Percentiles rank a stretch among this genome's conserved stretches.
phyloP scores from a whole-genome alignment of 2,113 vertebrate species.

The Chascanopsetta lugubris region DNA sequence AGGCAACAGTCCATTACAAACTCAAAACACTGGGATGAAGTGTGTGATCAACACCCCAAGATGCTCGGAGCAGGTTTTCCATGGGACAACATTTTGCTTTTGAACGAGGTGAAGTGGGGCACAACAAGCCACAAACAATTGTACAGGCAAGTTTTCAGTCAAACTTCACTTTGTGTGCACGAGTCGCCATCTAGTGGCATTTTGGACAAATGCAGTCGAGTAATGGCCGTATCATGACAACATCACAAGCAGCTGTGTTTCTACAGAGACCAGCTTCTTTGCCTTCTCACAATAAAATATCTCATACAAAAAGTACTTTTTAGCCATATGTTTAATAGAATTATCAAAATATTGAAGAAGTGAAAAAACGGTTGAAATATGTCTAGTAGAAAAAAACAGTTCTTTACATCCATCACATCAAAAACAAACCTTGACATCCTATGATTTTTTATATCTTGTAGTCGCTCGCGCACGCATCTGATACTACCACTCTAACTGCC shows the following conservation, averaged over 20 bases:
- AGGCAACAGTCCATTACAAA: conserved; percentile 6
- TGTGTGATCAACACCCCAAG: not conserved
- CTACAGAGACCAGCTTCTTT: conserved; percentile 24
- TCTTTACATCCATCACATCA: conserved; percentile 24
- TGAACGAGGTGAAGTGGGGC: not conserved
- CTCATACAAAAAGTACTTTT: conserved; percentile 54
- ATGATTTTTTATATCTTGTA: not conserved
- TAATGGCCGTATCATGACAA: not conserved
- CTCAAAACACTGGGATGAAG: not conserved
- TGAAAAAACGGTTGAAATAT: conserved; percentile 52
- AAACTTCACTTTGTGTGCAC: not conserved
- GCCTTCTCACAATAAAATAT: conserved; percentile 46
- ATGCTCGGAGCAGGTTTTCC: not conserved
- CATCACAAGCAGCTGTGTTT: conserved; percentile 38
- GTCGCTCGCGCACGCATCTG: conserved; percentile 13
- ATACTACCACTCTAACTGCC: not conserved
- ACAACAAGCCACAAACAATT: not conserved
- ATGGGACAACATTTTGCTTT: not conserved
- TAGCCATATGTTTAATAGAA: conserved; percentile 46
- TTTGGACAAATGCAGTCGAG: not conserved
- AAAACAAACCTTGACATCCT: conserved; percentile 11
- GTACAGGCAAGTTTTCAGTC: not conserved
- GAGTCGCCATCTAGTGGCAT: conserved; percentile 42
- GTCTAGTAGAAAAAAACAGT: conserved; percentile 56
- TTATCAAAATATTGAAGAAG: conserved; percentile 60